Evolutionary conservation across 2,888 invertebrate species (phyloP).

Genomic region (Idaea dimidiata): DNA sequence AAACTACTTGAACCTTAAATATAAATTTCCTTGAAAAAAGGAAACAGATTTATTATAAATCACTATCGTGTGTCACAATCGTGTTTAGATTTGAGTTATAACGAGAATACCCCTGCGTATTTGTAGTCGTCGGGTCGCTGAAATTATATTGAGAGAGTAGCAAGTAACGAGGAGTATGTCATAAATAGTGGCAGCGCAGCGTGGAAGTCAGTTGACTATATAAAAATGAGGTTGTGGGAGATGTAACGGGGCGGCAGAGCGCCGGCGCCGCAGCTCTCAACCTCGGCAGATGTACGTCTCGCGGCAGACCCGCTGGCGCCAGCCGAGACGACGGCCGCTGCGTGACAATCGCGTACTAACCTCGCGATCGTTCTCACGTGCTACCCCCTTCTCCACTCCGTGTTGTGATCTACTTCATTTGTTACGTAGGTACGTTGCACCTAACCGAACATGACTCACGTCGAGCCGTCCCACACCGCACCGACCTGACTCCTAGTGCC

Average conservation of each 20-base stretch:
- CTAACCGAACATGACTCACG: conserved; percentile 50
- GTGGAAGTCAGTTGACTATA: conserved; percentile 79
- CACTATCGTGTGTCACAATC: too few relatives aligned
- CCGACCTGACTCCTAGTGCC: conserved; percentile 56
- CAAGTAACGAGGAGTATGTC: conserved; percentile 73
- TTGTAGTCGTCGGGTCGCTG: background rate
- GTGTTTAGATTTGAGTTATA: background rate
- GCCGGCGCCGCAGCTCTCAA: conserved; percentile 71
- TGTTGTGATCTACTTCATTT: conserved; percentile 22
- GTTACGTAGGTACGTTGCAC: conserved; percentile 26
- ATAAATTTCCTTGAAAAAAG: too few relatives aligned
- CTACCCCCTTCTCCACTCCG: conserved; percentile 21
- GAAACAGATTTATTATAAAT: background rate
- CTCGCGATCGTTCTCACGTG: conserved; percentile 39
- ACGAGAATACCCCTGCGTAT: background rate
- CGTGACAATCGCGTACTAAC: conserved; percentile 26
- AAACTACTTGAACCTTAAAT: too few relatives aligned
- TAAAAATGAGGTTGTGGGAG: conserved; percentile 75
- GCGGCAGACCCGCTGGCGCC: conserved; percentile 71
- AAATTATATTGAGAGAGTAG: background rate
- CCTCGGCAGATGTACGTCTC: conserved; percentile 54
- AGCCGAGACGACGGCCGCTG: conserved; percentile 50
- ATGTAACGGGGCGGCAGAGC: conserved; percentile 65
- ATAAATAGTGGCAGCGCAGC: conserved; percentile 76
- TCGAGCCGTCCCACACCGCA: conserved; percentile 40